Evolutionary conservation across 2,113 vertebrate species (phyloP).

Genomic region (Corythoichthys intestinalis): DNA sequence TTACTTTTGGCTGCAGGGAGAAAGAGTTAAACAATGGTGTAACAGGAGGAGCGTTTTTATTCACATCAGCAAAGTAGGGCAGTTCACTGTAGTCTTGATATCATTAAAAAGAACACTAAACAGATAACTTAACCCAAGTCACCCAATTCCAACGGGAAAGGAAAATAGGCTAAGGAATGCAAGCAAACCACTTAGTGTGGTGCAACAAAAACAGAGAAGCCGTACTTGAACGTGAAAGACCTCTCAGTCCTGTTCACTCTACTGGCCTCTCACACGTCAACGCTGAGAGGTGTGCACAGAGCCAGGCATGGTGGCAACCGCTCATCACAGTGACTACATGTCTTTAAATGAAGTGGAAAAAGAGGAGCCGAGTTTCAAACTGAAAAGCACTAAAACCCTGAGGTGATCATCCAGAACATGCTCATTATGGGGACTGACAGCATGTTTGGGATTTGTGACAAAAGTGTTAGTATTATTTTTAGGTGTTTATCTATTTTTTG

Average conservation of each 20-base stretch:
- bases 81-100: neutral
- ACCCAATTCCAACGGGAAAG: conserved; percentile 12
- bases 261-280: conserved; percentile 10
- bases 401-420: neutral
- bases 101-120: conserved; percentile 9
- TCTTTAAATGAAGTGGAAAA: neutral
- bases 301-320: conserved; percentile 5
- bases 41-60: conserved; percentile 23
- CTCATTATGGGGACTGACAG: neutral
- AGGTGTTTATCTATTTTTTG: neutral
- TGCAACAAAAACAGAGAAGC: neutral
- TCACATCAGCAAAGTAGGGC: neutral
- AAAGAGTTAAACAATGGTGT: conserved; percentile 32
- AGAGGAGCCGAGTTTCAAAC: neutral
- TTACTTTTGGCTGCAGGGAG: conserved; percentile 85
- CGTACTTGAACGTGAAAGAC: conserved; percentile 9
- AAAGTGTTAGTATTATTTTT: no score
- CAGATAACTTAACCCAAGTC: conserved; percentile 8
- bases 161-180: neutral
- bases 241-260: conserved; percentile 7
- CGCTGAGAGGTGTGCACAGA: conserved; percentile 4
- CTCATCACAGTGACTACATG: neutral
- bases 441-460: no score
- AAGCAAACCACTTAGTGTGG: neutral
- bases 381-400: neutral